Conservation (phyloP, 2,797 vertebrate genomes). For the Epinephelus awoara region DNA sequence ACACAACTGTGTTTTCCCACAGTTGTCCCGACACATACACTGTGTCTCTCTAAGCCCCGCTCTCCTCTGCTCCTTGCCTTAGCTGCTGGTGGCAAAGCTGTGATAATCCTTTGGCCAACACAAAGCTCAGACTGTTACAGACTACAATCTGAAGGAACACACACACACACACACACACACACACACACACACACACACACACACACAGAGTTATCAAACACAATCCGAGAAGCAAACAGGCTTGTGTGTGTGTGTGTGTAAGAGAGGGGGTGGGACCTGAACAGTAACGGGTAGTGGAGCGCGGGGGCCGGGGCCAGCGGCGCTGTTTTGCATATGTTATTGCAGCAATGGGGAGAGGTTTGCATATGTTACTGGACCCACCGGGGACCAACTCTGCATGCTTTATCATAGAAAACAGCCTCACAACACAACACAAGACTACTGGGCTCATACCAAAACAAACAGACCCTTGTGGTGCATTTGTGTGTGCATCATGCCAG, state of each 20-base stretch:
- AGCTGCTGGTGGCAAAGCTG: constrained; percentile 83
- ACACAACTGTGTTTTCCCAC: constrained; percentile 68
- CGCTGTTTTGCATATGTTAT: constrained; percentile 81
- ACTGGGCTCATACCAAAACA: constrained; percentile 73
- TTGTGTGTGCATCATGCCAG: constrained; percentile 44
- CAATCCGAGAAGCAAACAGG: constrained; percentile 82
- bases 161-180: constrained; percentile 50
- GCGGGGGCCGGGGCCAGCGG: constrained; percentile 59
- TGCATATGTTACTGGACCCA: constrained; percentile 83
- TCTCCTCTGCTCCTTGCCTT: constrained; percentile 81
- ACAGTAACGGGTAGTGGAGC: constrained; percentile 62
- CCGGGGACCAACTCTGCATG: constrained; percentile 72
- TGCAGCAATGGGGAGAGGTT: constrained; percentile 79
- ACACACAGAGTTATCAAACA: constrained; percentile 64
- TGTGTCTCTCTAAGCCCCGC: constrained; percentile 72
- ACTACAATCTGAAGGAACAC: constrained; percentile 80
- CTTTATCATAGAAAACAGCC: constrained; percentile 81
- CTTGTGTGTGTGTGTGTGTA: constrained; percentile 47
- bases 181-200: constrained; percentile 52
- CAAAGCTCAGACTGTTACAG: constrained; percentile 85
- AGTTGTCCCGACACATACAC: constrained; percentile 73
- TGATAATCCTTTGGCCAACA: constrained; percentile 87
- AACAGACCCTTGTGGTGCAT: constrained; percentile 56
- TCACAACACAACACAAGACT: constrained; percentile 60
- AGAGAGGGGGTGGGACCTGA: constrained; percentile 59